Percentiles rank a stretch among this genome's conserved stretches.
phyloP scores from a whole-genome alignment of 2,113 vertebrate species.

The Phocoena phocoena region DNA sequence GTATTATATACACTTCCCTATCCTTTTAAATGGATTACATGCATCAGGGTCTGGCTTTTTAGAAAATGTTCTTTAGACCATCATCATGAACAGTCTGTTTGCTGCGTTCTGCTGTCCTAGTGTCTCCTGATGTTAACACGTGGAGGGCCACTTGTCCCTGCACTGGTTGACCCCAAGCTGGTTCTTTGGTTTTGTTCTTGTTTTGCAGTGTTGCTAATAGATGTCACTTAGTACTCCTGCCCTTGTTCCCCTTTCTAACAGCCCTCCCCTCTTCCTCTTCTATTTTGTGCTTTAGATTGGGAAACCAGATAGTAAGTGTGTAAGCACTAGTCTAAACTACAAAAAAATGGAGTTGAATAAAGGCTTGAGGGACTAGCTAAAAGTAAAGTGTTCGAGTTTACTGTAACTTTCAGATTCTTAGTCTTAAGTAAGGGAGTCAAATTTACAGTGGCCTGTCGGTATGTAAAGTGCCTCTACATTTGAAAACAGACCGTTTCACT shows the following conservation, averaged over 20 bases:
- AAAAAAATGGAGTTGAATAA: background rate
- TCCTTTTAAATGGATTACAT: background rate
- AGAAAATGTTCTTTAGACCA: background rate
- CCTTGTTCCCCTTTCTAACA: background rate
- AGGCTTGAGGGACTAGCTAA: background rate
- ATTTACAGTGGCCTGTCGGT: background rate
- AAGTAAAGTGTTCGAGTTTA: background rate
- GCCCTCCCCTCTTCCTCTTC: background rate
- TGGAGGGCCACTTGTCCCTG: too few relatives aligned
- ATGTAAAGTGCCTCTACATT: background rate
- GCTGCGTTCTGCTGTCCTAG: accelerated
- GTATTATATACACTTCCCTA: background rate
- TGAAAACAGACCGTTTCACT: background rate
- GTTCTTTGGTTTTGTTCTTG: background rate
- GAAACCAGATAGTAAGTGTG: background rate
- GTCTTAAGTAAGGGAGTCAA: background rate
- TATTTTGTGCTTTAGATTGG: background rate
- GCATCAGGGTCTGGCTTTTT: background rate
- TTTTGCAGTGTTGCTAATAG: background rate
- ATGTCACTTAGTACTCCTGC: background rate
- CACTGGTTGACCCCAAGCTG: background rate
- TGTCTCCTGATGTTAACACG: background rate
- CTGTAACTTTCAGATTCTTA: background rate
- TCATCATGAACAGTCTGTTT: background rate
- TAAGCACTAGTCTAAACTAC: background rate